These are phyloP conservation scores for Narcine bancroftii DNA, from an alignment of 2,113 vertebrate species.

Conservation along the genomic window DNA sequence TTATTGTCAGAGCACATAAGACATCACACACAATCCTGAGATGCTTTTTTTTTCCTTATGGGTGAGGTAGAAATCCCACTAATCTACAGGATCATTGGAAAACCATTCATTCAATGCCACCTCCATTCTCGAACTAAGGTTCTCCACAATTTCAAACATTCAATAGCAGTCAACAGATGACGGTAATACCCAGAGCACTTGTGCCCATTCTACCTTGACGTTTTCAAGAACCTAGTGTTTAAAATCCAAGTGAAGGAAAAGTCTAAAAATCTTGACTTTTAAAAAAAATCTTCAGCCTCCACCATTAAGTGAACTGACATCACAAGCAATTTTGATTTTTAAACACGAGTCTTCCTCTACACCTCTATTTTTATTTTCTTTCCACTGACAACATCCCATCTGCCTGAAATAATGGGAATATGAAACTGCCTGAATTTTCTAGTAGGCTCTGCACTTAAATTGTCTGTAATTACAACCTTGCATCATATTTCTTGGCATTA, in stretches of 20 bases:
- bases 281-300: neutral
- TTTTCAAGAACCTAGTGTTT: neutral
- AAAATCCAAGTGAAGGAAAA: neutral
- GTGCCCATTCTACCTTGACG: neutral
- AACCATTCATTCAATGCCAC: too few relatives aligned
- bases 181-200: neutral
- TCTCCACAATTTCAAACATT: too few relatives aligned
- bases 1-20: too few relatives aligned
- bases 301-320: slow-evolving; percentile 16
- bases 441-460: neutral
- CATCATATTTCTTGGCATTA: neutral
- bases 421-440: neutral
- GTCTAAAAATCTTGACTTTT: neutral
- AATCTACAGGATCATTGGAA: too few relatives aligned
- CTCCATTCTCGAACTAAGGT: too few relatives aligned
- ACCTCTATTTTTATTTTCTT: neutral
- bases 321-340: slow-evolving; percentile 13
- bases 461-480: neutral
- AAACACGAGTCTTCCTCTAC: neutral
- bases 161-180: too few relatives aligned
- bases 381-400: neutral
- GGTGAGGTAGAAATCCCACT: too few relatives aligned
- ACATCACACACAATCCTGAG: too few relatives aligned
- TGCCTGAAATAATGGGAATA: neutral
- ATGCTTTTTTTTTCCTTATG: too few relatives aligned